phyloP scores from a whole-genome alignment of 2,113 vertebrate genomes.

The Pangasianodon hypophthalmus region DNA sequence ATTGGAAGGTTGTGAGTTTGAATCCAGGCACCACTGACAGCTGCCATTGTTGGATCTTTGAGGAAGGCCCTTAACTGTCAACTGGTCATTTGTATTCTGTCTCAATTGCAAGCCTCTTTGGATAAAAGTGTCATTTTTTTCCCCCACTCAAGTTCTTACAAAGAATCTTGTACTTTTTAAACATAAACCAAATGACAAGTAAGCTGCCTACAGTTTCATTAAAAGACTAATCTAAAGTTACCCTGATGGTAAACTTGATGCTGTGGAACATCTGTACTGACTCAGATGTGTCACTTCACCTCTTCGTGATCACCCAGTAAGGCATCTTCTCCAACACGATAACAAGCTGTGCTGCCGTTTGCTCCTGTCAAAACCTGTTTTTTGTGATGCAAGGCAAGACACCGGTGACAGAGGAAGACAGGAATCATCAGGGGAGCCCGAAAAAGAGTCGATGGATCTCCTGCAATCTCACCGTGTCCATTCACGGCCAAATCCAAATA shows the following conservation, averaged over 20 bases:
- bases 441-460: constrained; percentile 42
- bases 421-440: constrained; percentile 36
- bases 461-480: constrained; percentile 48
- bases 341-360: constrained; percentile 24
- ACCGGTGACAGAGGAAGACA: constrained; percentile 19
- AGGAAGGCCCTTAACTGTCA: background rate
- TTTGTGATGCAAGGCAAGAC: constrained; percentile 29
- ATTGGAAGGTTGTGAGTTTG: background rate
- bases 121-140: background rate
- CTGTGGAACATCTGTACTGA: constrained; percentile 31
- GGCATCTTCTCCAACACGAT: constrained; percentile 27
- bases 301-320: constrained; percentile 37
- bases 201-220: background rate
- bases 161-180: background rate
- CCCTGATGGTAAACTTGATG: constrained; percentile 10
- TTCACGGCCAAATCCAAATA: constrained; percentile 61
- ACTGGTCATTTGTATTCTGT: background rate
- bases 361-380: constrained; percentile 37
- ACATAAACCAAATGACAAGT: background rate
- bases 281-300: constrained; percentile 34
- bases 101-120: background rate
- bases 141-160: background rate
- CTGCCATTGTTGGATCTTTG: background rate
- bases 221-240: constrained; percentile 15
- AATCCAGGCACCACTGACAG: background rate